These are phyloP conservation scores for Thecocarcelia acutangulata DNA, from an alignment of 2,888 invertebrate genomes.

Conservation along the genomic window DNA sequence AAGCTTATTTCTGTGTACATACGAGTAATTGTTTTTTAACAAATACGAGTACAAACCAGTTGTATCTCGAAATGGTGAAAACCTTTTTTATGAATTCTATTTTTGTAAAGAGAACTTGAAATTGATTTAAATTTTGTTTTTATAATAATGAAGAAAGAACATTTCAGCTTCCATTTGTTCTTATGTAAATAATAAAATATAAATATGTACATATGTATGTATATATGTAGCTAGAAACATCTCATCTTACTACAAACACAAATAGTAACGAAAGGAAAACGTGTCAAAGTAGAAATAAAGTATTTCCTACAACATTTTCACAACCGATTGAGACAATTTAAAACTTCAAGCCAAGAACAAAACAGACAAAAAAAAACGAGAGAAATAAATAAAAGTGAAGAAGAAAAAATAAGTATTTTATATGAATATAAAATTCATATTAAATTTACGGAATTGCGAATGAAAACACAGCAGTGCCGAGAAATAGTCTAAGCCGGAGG, in stretches of 20 bases:
- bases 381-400: neutral
- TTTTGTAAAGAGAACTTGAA: neutral
- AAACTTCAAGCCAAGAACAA: conserved; percentile 43
- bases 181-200: too few species aligned
- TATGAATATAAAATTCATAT: conserved; percentile 39
- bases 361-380: neutral
- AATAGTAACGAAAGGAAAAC: conserved; percentile 58
- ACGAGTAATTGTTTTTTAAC: too few species aligned
- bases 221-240: conserved; percentile 4
- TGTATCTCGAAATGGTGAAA: too few species aligned
- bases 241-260: conserved; percentile 28
- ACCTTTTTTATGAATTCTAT: too few species aligned
- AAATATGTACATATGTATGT: too few species aligned
- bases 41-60: too few species aligned
- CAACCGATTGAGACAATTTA: conserved; percentile 65
- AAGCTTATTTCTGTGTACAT: too few species aligned
- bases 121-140: conserved; percentile 18
- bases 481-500: too few species aligned
- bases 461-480: conserved; percentile 3
- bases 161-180: too few species aligned
- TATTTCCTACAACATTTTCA: conserved; percentile 63
- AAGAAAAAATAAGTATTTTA: neutral
- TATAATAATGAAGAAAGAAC: too few species aligned
- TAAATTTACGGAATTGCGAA: conserved; percentile 10
- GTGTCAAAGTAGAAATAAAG: conserved; percentile 68